Conservation (phyloP, 2,797 vertebrate species). For the Cuculus canorus region DNA sequence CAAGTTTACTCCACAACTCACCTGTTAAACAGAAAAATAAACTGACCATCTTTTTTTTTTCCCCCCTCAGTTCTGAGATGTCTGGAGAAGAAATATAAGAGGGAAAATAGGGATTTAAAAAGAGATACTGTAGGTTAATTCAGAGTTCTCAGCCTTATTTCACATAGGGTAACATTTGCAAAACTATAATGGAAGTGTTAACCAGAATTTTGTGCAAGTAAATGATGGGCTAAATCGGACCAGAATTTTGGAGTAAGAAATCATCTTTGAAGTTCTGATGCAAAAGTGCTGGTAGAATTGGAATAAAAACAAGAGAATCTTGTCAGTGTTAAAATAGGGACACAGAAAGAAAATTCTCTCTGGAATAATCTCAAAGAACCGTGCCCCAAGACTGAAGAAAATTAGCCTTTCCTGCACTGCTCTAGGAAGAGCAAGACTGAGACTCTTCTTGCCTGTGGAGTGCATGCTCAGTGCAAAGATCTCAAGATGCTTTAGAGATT, state of each 20-base stretch:
- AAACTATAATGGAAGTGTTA: neutral
- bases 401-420: neutral
- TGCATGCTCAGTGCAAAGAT: neutral
- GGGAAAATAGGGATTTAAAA: neutral
- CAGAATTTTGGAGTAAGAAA: neutral
- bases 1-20: constrained; percentile 23
- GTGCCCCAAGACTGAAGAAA: neutral
- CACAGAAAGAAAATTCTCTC: neutral
- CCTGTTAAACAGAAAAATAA: constrained; percentile 27
- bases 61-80: constrained; percentile 33
- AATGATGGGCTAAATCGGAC: neutral
- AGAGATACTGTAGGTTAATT: neutral
- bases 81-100: neutral
- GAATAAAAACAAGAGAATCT: neutral
- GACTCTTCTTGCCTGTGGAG: neutral
- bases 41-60: neutral
- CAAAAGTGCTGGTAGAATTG: neutral
- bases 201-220: neutral
- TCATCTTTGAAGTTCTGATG: neutral
- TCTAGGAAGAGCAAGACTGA: neutral
- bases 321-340: neutral
- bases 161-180: neutral
- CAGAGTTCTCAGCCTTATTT: neutral
- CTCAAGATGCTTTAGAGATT: neutral
- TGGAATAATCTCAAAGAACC: neutral